Percentiles rank a stretch among this genome's conserved stretches.
phyloP scores from a whole-genome alignment of 2,113 vertebrate species.

The Aegotheles bennettii region DNA sequence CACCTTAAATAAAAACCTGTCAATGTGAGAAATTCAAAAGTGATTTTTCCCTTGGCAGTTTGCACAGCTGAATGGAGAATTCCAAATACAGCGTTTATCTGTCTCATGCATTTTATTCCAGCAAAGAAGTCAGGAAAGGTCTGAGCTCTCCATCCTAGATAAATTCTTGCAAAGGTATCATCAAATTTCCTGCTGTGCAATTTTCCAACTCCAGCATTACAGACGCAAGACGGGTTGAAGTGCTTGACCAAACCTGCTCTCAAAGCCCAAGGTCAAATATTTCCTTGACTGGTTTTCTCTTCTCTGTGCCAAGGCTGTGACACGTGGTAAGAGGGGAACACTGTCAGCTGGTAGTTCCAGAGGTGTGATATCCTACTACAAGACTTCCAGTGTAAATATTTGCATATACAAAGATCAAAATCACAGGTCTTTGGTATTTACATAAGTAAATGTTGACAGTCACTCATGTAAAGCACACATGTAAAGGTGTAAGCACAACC shows the following conservation, averaged over 20 bases:
- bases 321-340: background rate
- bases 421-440: slow-evolving; percentile 25
- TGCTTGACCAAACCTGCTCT: background rate
- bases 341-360: slow-evolving; percentile 15
- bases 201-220: background rate
- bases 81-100: background rate
- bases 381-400: slow-evolving; percentile 48
- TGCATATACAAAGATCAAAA: slow-evolving; percentile 57
- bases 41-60: background rate
- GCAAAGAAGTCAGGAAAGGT: background rate
- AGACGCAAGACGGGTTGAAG: background rate
- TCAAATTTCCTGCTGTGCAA: background rate
- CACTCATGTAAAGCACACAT: slow-evolving; percentile 26
- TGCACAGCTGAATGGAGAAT: background rate
- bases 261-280: background rate
- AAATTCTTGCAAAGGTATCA: background rate
- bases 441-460: slow-evolving; percentile 62
- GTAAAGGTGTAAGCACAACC: slow-evolving; percentile 45
- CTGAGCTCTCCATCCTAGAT: background rate
- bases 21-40: background rate
- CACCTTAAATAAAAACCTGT: background rate
- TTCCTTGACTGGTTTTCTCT: background rate
- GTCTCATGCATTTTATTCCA: background rate
- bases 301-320: background rate
- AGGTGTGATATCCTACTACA: slow-evolving; percentile 30